Evolutionary conservation across 2,797 vertebrate species (phyloP), one percentile per base, ranked within the genome.

Genomic region (Enteromius radiatus): DNA sequence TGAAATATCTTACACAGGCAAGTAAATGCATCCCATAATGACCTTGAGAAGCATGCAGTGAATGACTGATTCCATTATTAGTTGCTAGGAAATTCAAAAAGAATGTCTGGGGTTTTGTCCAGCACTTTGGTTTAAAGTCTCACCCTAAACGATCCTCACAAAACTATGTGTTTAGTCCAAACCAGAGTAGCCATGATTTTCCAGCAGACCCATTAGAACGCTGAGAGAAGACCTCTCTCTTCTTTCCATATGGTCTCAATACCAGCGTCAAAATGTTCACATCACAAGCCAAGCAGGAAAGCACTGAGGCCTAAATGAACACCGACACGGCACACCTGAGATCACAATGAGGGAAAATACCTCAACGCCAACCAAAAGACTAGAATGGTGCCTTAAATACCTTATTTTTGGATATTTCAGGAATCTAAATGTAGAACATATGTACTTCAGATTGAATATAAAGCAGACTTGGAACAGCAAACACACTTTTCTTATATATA

Each of bases 401-500:
- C 15, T 15, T 11, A 26, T 23, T 36, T 41, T 41, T 36, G 64
- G 19, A n/a, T 26, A 36, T 70, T 47, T 31, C 17, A 38, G 5
- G 81, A 45, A 86, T 67, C 9, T 84, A 82, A 85, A 86, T 90
- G 85, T 85, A 87, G 80, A 78, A 86, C 90, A 87, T 87, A 89
- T 85, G 89, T 61, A 81, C 19, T 36, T 78, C 65, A 67, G 17
- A 74, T 65, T 33, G 1, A 45, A 80, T 38, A 31, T 3, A 4
- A 17, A 31, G 4, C 61, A 41, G 38, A 10, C 38, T 41, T 41
- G 38, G 38, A 41, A 41, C 38, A 43, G 43, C 43, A 43, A 43
- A 43, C 11, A 43, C 43, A 12, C 6, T 2, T 52, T 52, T 21
- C 6, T 52, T 19, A 21, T 52, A 8, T 52, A 7, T 41, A 10